Base-by-base conservation (phyloP, 2,888 invertebrate species). In the Horisme vitalbata region DNA sequence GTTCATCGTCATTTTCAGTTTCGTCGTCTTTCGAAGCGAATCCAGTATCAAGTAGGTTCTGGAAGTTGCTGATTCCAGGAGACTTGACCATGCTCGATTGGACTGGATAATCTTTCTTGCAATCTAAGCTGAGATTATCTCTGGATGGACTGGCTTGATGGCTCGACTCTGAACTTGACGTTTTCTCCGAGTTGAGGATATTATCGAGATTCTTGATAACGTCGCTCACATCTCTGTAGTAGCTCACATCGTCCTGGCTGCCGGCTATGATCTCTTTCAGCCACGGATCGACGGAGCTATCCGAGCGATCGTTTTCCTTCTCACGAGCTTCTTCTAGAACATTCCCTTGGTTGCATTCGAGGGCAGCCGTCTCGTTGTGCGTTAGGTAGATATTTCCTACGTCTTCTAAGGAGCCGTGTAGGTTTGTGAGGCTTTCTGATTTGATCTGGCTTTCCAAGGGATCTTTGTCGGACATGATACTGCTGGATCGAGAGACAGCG, bases 381-480 rank as follows among this genome's bases (percentile, higher is more conserved):
- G 83, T 84, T 48, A 88, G 82, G 61, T 88, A 87, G 45, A 87
- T 87, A 46, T 87, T 87, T 14, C 84, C 70, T 0, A 92, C 85
- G 63, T 92, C 92, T 47, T 93, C 93, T 3, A 94, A 75, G 1
- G 94, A 94, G 0, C 94, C 95, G 59, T 94, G 93, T 0, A 95
- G 82, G 66, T 95, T 94, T 24, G 90, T 92, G 24, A 92, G 75
- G 59, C 92, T 92, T 23, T 91, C 91, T 0, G 92, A 90, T 57
- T 86, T 90, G 35, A 79, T 71, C 62, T 83, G 86, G 18, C 76
- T 54, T 0, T 84, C 81, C 24, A 86, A 71, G 0, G 79, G 79
- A 12, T 88, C 87, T 54, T 71, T 79, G 35, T 88, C 87, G 2
- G 88, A 88, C 79, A 83, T 79, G 35, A 85, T 82, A 55, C 85